phyloP scores from a whole-genome alignment of 1,140 invertebrate genomes.

The Pseudomyrmex gracilis region DNA sequence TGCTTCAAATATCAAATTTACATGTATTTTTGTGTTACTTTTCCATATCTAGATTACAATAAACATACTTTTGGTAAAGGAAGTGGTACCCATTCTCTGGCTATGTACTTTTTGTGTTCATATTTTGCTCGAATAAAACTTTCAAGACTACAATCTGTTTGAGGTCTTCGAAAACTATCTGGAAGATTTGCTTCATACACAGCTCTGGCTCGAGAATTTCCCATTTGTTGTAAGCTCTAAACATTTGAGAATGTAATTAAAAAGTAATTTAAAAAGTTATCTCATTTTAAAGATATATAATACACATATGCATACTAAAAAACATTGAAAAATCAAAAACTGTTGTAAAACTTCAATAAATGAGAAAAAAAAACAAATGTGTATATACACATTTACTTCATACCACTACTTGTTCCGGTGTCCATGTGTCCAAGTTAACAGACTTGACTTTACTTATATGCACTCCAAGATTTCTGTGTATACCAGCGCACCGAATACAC shows the following conservation, averaged over 20 bases:
- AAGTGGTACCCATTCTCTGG: slow-evolving; percentile 97
- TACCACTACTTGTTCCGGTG: slow-evolving; percentile 97
- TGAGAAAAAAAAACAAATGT: background rate
- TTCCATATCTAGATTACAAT: background rate
- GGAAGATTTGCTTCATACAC: slow-evolving; percentile 99
- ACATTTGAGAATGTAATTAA: slow-evolving; percentile 56
- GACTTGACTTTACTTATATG: slow-evolving; percentile 99
- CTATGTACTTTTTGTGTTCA: slow-evolving; percentile 99
- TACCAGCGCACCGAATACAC: slow-evolving; percentile 99
- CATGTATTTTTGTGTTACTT: background rate
- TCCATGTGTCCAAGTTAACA: slow-evolving; percentile 99
- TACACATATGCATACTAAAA: background rate
- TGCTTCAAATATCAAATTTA: slow-evolving; percentile 10
- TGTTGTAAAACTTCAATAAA: background rate
- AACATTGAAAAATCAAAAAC: background rate
- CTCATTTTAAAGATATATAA: background rate
- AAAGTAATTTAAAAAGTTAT: too few relatives aligned
- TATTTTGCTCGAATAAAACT: slow-evolving; percentile 99
- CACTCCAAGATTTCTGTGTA: slow-evolving; percentile 98
- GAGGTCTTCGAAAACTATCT: slow-evolving; percentile 97
- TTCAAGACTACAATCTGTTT: slow-evolving; percentile 97
- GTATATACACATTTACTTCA: background rate
- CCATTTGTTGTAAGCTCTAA: slow-evolving; percentile 98
- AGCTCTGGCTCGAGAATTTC: slow-evolving; percentile 97
- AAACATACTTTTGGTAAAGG: slow-evolving; percentile 91